A percentile compares a stretch with the other conserved stretches of the same genome.
These are phyloP conservation scores for Heliconius charithonia DNA, from an alignment of 2,888 invertebrate species.

Conservation along the genomic window DNA sequence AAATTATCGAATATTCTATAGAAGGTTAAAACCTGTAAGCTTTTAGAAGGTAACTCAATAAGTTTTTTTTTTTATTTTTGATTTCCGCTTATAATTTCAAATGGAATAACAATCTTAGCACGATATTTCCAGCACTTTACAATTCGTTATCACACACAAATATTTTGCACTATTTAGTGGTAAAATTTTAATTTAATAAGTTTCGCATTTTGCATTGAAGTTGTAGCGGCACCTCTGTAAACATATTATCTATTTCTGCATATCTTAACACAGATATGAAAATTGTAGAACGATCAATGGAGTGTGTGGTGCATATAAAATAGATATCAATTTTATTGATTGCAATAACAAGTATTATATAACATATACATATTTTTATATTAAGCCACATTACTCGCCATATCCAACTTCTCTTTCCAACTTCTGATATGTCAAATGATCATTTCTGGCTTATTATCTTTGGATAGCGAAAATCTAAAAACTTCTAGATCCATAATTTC, in stretches of 20 bases:
- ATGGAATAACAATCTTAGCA: not conserved
- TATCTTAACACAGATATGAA: conserved; percentile 49
- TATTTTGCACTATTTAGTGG: not conserved
- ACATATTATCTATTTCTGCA: conserved; percentile 32
- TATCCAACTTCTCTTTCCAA: too few species aligned
- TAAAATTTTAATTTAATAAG: not conserved
- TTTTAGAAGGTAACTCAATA: not conserved
- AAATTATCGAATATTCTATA: conserved; percentile 66
- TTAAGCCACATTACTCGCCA: conserved; percentile 28
- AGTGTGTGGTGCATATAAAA: conserved; percentile 67
- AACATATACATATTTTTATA: conserved; percentile 54
- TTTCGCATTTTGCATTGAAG: conserved; percentile 11
- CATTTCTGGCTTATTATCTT: too few species aligned
- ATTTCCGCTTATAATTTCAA: not conserved
- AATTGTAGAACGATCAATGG: conserved; percentile 72
- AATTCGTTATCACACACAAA: not conserved
- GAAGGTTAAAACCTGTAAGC: conserved; percentile 58
- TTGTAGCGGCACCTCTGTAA: conserved; percentile 18
- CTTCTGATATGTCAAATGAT: too few species aligned
- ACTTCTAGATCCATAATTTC: not conserved
- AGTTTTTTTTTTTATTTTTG: not conserved
- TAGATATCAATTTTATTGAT: conserved; percentile 50
- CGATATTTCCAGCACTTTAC: too few species aligned
- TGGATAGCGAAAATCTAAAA: too few species aligned
- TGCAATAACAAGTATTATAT: too few species aligned